Evolutionary conservation across 1,140 invertebrate species (phyloP), one percentile per base, ranked within the genome.

Genomic region (Bombus waltoni): DNA sequence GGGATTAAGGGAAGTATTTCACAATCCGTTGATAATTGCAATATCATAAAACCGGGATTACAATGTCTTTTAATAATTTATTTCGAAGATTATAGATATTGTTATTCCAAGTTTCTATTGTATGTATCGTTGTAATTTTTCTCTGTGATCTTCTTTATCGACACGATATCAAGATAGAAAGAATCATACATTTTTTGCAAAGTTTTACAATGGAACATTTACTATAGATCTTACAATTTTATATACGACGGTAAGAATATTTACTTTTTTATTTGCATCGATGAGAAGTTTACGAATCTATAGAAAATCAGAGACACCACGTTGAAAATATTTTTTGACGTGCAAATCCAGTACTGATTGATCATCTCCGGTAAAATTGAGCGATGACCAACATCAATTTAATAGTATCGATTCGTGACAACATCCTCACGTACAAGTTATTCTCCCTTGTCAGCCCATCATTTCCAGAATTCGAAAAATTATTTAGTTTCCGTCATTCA

Each of bases 301-400:
- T 18, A 15, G 5, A 32, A 66, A 32, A 66, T 32, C 13, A 8
- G 13, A 18, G 62, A 68, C 18, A 68, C 22, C 47, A 53, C 32
- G 35, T 66, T 18, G 65, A 35, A 66, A 66, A 38, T 68, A 68
- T 38, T 38, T 68, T 68, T 11, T 25, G 15, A 5, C 28, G 2
- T 32, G 62, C 15, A 66, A 66, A 40, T 0, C 9, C 35, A 22
- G 66, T 68, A 25, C 66, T 72, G 70, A 72, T 72, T 72, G 70
- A 72, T 72, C 38, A 72, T 72, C 38, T 32, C 25, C 10, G 25
- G 15, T 25, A 40, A 42, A 42, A 72, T 38, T 72, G 70, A 72
- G 28, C 13, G 70, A 72, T 72, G 70, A 40, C 70, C 25, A 40
- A 72, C 70, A 72, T 72, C 70, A n/a, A 72, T 40, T 72, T 28